Conservation (phyloP, 2,797 vertebrate species). For the Phrynocephalus guinanensis region DNA sequence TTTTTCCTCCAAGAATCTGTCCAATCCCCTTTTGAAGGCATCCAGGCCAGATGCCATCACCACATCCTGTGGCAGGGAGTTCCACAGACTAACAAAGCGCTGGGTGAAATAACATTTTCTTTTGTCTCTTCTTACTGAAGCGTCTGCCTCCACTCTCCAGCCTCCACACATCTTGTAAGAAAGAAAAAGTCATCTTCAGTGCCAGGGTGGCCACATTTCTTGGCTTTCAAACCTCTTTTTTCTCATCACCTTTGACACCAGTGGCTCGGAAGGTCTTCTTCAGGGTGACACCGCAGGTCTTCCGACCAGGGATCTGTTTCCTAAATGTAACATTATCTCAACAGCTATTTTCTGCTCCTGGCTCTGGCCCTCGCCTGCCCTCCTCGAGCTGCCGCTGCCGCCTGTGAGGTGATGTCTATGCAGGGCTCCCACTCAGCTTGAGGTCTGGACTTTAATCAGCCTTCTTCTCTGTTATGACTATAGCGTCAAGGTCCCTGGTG, state of each 20-base stretch:
- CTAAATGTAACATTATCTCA: neutral
- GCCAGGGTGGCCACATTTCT: too few species aligned
- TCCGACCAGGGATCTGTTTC: neutral
- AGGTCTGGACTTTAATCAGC: neutral
- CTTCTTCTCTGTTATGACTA: neutral
- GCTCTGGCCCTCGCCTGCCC: neutral
- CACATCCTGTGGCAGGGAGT: too few species aligned
- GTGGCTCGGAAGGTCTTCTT: neutral
- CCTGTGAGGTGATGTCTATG: neutral
- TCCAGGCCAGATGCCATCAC: too few species aligned
- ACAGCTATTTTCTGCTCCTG: neutral
- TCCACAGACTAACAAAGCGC: too few species aligned
- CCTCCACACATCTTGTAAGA: neutral
- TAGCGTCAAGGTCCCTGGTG: neutral
- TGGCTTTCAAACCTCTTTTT: neutral
- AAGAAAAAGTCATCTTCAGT: neutral
- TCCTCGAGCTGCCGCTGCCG: neutral
- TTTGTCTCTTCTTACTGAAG: too few species aligned
- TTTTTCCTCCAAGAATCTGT: too few species aligned
- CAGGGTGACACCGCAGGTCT: neutral
- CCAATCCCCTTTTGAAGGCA: too few species aligned
- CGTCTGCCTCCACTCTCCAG: too few species aligned
- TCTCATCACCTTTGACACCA: too few species aligned
- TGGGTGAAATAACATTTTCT: too few species aligned
- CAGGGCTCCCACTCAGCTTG: neutral